Evolutionary conservation across 2,113 vertebrate genomes (phyloP), one percentile per base, ranked within the genome.

Genomic region (Amphiprion ocellaris): DNA sequence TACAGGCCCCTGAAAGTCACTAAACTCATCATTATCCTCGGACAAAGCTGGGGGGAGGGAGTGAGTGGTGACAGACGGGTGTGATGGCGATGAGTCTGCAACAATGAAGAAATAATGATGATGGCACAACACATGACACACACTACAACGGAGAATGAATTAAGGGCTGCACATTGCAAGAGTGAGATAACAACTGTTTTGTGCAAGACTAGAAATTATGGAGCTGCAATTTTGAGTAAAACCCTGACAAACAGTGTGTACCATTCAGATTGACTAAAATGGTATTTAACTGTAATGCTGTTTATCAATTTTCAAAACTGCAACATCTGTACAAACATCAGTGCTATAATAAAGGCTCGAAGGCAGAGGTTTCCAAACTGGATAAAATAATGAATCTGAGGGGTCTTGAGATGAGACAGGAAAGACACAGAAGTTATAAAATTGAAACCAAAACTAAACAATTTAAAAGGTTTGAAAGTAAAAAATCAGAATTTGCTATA

Each of bases 51-150:
- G 91, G 90, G 94, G 88, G 81, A 81, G 94, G 94, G 95, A 95
- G 79, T 95, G 94, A 92, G 92, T 94, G 95, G 95, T 94, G 82
- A 96, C 94, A 95, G 97, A 91, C 89, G 94, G 91, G 95, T 97
- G 97, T 94, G 96, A 96, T 97, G 98, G 92, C 90, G 95, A 95
- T 93, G 96, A 96, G 95, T 99, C 97, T 99, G 97, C 84, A 96
- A 97, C 93, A 97, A 98, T 92, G 95, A 94, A 97, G 95, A 95
- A 93, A 92, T 91, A 78, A 92, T 87, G 77, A 90, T 92, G 87
- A 94, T 89, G 90, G 86, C 79, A 90, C 65, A 92, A 92, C 74
- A 95, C 84, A 92, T 60, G 61, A 83, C 92, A 84, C 53, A 87
- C 63, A 66, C 74, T 44, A 73, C 58, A 77, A 81, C 75, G 85